Conservation (phyloP, 2,888 invertebrate species). For the Drosophila greeni region DNA sequence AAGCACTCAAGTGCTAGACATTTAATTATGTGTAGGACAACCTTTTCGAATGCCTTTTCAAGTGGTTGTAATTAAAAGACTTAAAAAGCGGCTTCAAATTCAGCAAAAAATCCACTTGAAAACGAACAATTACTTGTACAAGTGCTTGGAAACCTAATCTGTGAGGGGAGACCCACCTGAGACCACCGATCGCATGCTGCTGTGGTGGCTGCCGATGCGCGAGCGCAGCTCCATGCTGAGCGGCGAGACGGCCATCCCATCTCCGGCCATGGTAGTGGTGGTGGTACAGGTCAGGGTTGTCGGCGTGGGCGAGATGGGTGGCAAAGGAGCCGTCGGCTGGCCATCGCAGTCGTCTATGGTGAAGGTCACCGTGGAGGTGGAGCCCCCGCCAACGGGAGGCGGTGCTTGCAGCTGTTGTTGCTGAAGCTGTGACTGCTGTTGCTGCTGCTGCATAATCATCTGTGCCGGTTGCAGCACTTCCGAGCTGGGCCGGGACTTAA, state of each 20-base stretch:
- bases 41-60: slow-evolving; percentile 2
- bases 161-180: slow-evolving; percentile 72
- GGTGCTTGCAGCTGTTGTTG: slow-evolving; percentile 29
- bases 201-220: slow-evolving; percentile 71
- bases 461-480: slow-evolving; percentile 59
- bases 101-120: background rate
- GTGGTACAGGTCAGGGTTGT: slow-evolving; percentile 59
- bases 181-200: slow-evolving; percentile 77
- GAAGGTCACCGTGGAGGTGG: slow-evolving; percentile 68
- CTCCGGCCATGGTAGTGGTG: slow-evolving; percentile 64
- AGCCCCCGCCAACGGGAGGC: slow-evolving; percentile 39
- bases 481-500: slow-evolving; percentile 63
- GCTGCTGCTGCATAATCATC: slow-evolving; percentile 5
- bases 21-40: slow-evolving; percentile 14
- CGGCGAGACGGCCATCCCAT: slow-evolving; percentile 47
- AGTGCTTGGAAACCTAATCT: slow-evolving; percentile 13
- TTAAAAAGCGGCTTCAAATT: slow-evolving; percentile 6
- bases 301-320: slow-evolving; percentile 42
- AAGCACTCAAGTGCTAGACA: slow-evolving; percentile 2
- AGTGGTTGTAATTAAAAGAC: slow-evolving; percentile 22
- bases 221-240: slow-evolving; percentile 67
- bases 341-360: slow-evolving; percentile 63
- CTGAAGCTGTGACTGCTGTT: slow-evolving; percentile 8
- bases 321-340: slow-evolving; percentile 3
- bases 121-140: background rate